Evolutionary conservation across 35 echinoderm and acorn worm species (phyloP), one percentile per base, ranked within the genome.

Genomic region (Lytechinus pictus): DNA sequence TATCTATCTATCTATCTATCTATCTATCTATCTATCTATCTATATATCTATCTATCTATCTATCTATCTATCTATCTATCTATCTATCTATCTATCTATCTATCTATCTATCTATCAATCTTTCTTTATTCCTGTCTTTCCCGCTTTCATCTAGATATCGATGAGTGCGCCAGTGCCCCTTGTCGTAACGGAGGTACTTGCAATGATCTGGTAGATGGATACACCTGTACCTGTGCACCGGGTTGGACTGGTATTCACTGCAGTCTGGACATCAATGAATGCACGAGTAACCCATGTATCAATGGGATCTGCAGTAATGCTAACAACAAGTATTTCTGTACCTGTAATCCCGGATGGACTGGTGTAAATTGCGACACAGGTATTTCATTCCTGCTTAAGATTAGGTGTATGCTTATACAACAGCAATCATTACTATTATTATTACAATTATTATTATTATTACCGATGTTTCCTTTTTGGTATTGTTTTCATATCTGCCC

Each of bases 321-420:
- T 28, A 91, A 97, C 86, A 98, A 96, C 57, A 61, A 87, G 27
- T 98, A 98, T 94, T 95, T 96, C 19, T 98, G 97, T 95, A 54
- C 95, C n/a, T 98, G 97, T 55, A 61, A 95, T 86, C 28, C 60
- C 7, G 97, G 97, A 52, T 96, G 79, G 93, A 89, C 94, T 51
- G 96, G 96, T 5, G 56, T 54, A 10, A 96, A 94, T n/a, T 96
- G 96, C 55, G 93, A 97, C 6, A 96, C 93, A 51, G 89, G 97
- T 98, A 96, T 87, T 44, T 44, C 33, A 44, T 44, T 44, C n/a
- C n/a, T n/a, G n/a, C n/a, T n/a, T n/a, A n/a, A 2, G 33, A 44
- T 44, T 44, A 44, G 2, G 2, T 2, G 33, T 44, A 44, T 44
- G 33, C 2, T 44, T 0, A 2, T 44, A 44, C 33, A 44, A 44